Evolutionary conservation across 2,113 vertebrate genomes (phyloP).

Genomic region (Neolamprologus cancellatus): DNA sequence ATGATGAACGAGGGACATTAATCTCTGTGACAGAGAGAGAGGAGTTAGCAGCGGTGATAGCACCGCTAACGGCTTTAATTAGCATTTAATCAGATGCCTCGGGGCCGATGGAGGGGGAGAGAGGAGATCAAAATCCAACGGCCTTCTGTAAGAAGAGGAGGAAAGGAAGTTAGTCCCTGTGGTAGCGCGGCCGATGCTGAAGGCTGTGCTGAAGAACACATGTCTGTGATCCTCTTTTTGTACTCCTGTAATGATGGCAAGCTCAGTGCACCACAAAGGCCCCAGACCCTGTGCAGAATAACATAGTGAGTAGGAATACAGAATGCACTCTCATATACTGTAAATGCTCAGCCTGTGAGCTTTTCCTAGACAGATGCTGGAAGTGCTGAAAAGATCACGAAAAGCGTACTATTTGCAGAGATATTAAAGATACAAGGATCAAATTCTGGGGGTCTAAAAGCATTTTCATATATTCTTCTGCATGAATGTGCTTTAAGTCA

Average conservation of each 20-base stretch:
- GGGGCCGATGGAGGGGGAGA: slow-evolving; percentile 62
- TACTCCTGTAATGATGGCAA: slow-evolving; percentile 44
- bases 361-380: not conserved
- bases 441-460: not conserved
- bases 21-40: slow-evolving; percentile 73
- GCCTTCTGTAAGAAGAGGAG: slow-evolving; percentile 50
- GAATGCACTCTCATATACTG: not conserved
- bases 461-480: not conserved
- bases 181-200: slow-evolving; percentile 44
- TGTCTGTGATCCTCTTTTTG: slow-evolving; percentile 62
- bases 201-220: slow-evolving; percentile 55
- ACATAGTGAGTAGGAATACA: not conserved
- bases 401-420: not conserved
- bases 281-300: slow-evolving; percentile 11
- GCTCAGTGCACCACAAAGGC: slow-evolving; percentile 34
- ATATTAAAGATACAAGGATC: not conserved
- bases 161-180: slow-evolving; percentile 48
- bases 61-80: slow-evolving; percentile 74
- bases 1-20: slow-evolving; percentile 74
- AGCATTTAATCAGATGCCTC: slow-evolving; percentile 75
- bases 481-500: not conserved
- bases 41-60: slow-evolving; percentile 70
- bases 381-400: not conserved
- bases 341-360: not conserved
- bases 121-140: slow-evolving; percentile 64